phyloP scores from a whole-genome alignment of 2,113 vertebrate genomes.

The Speoplatyrhinus poulsoni region DNA sequence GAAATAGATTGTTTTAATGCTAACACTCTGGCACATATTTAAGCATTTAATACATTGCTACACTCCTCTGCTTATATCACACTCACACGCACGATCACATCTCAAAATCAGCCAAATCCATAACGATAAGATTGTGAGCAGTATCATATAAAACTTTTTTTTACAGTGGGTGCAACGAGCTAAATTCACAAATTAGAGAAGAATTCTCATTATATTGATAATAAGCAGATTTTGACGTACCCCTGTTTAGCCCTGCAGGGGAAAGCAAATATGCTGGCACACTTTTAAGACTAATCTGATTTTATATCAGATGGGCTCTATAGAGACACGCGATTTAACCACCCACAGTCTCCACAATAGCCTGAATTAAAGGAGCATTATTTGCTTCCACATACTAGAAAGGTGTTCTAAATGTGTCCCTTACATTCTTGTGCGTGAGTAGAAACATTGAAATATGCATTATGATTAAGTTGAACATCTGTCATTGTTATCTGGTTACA shows the following conservation, averaged over 20 bases:
- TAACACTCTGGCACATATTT: neutral
- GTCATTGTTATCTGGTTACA: too few relatives aligned
- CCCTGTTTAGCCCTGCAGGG: constrained; percentile 37
- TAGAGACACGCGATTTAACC: constrained; percentile 49
- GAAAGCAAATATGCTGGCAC: constrained; percentile 46
- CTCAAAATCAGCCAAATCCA: neutral
- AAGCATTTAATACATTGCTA: neutral
- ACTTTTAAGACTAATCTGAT: constrained; percentile 63
- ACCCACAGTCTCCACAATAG: constrained; percentile 44
- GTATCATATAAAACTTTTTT: too few relatives aligned
- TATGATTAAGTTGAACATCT: too few relatives aligned
- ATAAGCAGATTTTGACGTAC: constrained; percentile 15
- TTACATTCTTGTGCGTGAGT: too few relatives aligned
- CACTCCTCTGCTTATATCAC: neutral
- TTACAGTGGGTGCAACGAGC: too few relatives aligned
- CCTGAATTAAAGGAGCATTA: constrained; percentile 1
- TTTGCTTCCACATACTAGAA: too few relatives aligned
- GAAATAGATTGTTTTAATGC: too few relatives aligned
- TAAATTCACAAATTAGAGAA: too few relatives aligned
- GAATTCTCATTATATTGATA: constrained; percentile 9
- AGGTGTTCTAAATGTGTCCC: too few relatives aligned
- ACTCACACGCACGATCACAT: neutral
- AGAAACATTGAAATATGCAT: too few relatives aligned
- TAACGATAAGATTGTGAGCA: too few relatives aligned
- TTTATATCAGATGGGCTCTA: constrained; percentile 56